Base-by-base conservation (phyloP, 2,888 invertebrate species). In the Macroteleia sp. region DNA sequence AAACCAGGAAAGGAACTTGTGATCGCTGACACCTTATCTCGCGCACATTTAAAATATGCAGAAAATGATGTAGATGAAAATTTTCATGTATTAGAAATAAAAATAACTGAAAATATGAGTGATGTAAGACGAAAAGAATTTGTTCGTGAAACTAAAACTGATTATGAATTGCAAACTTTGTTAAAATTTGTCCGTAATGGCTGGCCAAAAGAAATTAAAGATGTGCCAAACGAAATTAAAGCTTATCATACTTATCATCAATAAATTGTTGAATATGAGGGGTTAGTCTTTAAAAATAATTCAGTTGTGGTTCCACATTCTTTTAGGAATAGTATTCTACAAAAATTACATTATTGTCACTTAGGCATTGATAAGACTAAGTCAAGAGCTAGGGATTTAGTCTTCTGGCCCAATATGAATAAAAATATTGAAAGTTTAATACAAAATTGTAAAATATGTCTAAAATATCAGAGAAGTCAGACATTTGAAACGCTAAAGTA, bases 1-100 rank as follows among this genome's bases (percentile, higher is more conserved):
- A 78, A 71, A 36, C 80, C 78, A 0, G 83, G 81, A 3, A 82
- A 79, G 62, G 75, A 81, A 1, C 41, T 83, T 42, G 42, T 67
- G 3, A 36, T 82, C 4, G 79, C 81, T 4, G 81, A 83, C 36
- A 64, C 61, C 5, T 10, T 30, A 30, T 30, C 10, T 2, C n/a
- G n/a, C n/a, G n/a, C n/a, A n/a, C n/a, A 9, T 30, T 10, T 30
- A 10, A 30, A 10, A 9, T 30, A 30, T 30, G 30, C 30, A 10
- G 30, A 56, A 8, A 71, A 73, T 3, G 73, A 77, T 19, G 22
- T 36, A 4, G 79, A 81, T 8, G 25, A 71, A 2, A 67, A 77
- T 3, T 34, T 66, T 4, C 64, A 69, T 12, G 48, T 82, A 1
- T 61, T 74, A 73, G 70, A 71, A 17, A 20, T 64, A 16, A 39